Evolutionary conservation across 2,113 vertebrate species (phyloP).

Genomic region (Paracanthobrama guichenoti): DNA sequence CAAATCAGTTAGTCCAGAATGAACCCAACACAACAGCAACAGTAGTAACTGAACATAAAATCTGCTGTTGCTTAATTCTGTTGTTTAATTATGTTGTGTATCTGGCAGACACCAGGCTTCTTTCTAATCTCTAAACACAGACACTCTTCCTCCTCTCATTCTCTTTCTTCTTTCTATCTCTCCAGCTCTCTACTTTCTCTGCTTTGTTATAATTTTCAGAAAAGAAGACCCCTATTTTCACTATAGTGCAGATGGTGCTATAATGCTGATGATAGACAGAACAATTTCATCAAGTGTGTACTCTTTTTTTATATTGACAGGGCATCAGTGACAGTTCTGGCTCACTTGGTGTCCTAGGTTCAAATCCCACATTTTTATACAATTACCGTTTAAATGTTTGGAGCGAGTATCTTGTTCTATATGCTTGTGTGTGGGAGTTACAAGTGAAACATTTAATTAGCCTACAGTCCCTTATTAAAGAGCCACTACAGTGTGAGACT

Average conservation of each 20-base stretch:
- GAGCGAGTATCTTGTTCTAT: too few species aligned
- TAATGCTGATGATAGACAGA: slow-evolving; percentile 8
- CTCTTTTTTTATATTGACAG: too few species aligned
- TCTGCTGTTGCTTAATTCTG: neutral
- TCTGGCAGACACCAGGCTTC: neutral
- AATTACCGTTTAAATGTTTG: too few species aligned
- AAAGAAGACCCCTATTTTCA: neutral
- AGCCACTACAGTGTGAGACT: too few species aligned
- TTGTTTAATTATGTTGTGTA: too few species aligned
- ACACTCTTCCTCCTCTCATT: neutral
- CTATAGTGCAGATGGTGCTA: neutral
- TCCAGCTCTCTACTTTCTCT: neutral
- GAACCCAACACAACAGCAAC: too few species aligned
- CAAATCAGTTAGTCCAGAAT: too few species aligned
- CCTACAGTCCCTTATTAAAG: neutral
- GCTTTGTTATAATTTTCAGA: neutral
- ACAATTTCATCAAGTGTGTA: neutral
- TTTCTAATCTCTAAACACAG: neutral
- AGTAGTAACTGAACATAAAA: too few species aligned
- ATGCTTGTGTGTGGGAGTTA: slow-evolving; percentile 15
- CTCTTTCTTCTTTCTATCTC: neutral
- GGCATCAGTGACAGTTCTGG: neutral
- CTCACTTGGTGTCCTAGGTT: too few species aligned
- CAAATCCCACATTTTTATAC: too few species aligned
- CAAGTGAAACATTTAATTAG: slow-evolving; percentile 38